Percentiles rank a stretch among this genome's conserved stretches.
Conservation (phyloP, 2,113 vertebrate species). For the Limnothrissa miodon region DNA sequence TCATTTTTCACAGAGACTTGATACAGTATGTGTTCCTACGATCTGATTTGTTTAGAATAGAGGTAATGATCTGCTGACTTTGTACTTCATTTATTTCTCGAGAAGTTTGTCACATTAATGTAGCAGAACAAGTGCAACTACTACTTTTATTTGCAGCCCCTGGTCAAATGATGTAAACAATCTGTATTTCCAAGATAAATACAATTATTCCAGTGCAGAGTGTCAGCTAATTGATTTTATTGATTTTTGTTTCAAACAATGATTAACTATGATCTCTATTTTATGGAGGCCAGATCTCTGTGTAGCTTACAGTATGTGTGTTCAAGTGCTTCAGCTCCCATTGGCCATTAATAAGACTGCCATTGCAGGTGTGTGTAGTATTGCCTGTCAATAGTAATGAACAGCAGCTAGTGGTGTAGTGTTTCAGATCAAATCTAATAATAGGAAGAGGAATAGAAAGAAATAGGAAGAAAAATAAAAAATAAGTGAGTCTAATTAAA, state of each 20-base stretch:
- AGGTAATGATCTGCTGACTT: not conserved
- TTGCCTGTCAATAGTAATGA: not conserved
- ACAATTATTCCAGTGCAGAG: not conserved
- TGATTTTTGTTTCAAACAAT: not conserved
- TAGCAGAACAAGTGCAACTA: not conserved
- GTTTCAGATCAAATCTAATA: not conserved
- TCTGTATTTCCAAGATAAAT: not conserved
- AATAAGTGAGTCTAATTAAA: no score
- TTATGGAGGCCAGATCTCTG: not conserved
- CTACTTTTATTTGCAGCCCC: not conserved
- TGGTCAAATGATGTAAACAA: not conserved
- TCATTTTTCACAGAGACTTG: not conserved
- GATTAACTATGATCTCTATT: not conserved
- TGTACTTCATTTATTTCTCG: not conserved
- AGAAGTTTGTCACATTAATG: not conserved
- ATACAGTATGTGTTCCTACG: not conserved
- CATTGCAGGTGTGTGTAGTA: not conserved
- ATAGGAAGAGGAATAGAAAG: not conserved
- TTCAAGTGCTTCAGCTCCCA: not conserved
- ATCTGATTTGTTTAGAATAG: not conserved
- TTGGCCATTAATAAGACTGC: not conserved
- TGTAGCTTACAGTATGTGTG: no score
- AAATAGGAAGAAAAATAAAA: no score
- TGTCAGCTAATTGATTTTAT: conserved; percentile 1
- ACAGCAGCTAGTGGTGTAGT: not conserved